Evolutionary conservation across 2,113 vertebrate species (phyloP).

Genomic region (Oreochromis niloticus): DNA sequence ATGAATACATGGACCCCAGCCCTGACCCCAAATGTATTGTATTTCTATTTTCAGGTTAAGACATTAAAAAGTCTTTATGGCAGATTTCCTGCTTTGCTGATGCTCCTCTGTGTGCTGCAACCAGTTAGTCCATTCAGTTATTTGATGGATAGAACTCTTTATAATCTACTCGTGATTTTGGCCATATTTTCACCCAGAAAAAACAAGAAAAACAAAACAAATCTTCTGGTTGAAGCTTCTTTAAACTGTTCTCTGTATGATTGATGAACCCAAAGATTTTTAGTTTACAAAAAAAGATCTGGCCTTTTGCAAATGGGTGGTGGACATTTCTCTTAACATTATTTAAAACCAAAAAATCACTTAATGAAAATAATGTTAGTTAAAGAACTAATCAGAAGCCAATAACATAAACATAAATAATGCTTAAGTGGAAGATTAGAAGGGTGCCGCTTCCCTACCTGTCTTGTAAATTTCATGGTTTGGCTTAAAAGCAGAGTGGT

Average conservation of each 20-base stretch:
- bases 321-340: neutral
- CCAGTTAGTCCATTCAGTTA: neutral
- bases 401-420: neutral
- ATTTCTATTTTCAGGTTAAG: neutral
- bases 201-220: neutral
- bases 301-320: neutral
- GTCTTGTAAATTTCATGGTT: neutral
- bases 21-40: neutral
- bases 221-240: neutral
- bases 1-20: neutral
- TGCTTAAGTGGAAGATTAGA: neutral
- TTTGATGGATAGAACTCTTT: neutral
- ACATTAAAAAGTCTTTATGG: neutral
- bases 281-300: neutral
- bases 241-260: neutral
- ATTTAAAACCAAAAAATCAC: neutral
- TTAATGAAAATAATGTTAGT: neutral
- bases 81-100: neutral
- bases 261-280: neutral
- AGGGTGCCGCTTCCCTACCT: neutral
- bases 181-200: neutral
- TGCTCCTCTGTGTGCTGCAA: neutral
- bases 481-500: neutral
- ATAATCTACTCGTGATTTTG: neutral
- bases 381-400: neutral